Evolutionary conservation across 2,113 vertebrate genomes (phyloP), one percentile per base, ranked within the genome.

Genomic region (Philantomba maxwellii): DNA sequence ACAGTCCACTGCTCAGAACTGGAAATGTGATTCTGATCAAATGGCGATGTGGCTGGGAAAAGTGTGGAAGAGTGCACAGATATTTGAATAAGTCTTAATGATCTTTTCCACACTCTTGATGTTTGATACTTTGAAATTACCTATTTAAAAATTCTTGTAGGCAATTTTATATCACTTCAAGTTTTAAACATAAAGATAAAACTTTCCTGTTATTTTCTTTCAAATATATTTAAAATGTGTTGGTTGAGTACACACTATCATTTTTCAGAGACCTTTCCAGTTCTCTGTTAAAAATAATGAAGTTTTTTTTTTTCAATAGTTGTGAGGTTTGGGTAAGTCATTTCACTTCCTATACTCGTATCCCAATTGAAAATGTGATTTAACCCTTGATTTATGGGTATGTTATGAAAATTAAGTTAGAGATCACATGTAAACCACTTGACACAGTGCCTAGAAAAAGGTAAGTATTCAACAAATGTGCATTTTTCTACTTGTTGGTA

Each of bases 121-220:
- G 17, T 47, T 81, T 87, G 39, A 64, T 62, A 17, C 33, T 95
- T 92, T 95, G 93, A 90, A 87, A 93, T 87, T 58, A 60, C 77
- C 21, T 88, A 78, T n/a, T 81, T 92, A 9, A 89, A 94, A 95
- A 94, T 58, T 28, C 58, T 33, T 88, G 15, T 58, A 88, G 45
- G 57, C n/a, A 53, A 17, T 87, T 94, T 95, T 36, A 77, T 23
- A 58, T 92, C 19, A 85, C 92, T 93, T 96, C 23, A 86, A 53
- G 73, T 73, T 94, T 93, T 94, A 89, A 91, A 86, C 13, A 87
- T 75, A 62, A 80, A 60, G 47, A 6, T 90, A 58, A 83, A 83
- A 58, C 10, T 87, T 95, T 95, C 33, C 33, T 83, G 28, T 91
- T 92, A 49, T n/a, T 89, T 95, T 91, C 14, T 21, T 95, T 89